phyloP scores from a whole-genome alignment of 2,113 vertebrate species.

The Upupa epops region DNA sequence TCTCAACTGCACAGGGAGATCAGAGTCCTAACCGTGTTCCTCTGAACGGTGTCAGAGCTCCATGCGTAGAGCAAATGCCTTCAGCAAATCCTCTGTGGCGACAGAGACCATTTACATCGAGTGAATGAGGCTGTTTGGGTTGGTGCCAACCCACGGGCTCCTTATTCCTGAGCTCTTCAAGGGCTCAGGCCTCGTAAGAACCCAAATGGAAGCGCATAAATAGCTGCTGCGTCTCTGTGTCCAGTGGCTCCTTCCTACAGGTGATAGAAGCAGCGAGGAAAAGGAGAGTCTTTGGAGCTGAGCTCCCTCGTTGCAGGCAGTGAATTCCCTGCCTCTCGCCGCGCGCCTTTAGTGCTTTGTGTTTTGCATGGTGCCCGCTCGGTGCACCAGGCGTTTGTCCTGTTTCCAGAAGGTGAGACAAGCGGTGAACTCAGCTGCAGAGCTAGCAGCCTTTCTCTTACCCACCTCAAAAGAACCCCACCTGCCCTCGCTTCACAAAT shows the following conservation, averaged over 20 bases:
- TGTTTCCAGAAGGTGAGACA: slow-evolving; percentile 32
- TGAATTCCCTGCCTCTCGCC: background rate
- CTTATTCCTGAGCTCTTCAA: slow-evolving; percentile 51
- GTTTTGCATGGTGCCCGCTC: slow-evolving; percentile 8
- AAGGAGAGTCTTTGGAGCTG: background rate
- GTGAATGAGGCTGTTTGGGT: background rate
- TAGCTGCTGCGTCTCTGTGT: slow-evolving; percentile 1
- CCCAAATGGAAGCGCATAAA: slow-evolving; percentile 18
- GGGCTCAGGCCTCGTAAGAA: background rate
- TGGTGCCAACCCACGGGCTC: slow-evolving; percentile 36
- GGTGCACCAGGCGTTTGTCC: slow-evolving; percentile 13
- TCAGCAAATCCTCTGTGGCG: slow-evolving; percentile 9
- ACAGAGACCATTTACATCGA: background rate
- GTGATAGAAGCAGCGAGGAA: background rate
- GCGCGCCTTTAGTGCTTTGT: background rate
- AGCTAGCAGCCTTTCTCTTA: background rate
- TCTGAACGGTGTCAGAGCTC: background rate
- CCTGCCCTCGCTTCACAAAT: slow-evolving; percentile 20
- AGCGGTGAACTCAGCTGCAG: slow-evolving; percentile 13
- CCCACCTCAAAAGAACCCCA: slow-evolving; percentile 2
- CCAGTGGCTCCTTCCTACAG: background rate
- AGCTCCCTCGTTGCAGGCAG: background rate
- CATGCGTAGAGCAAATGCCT: background rate
- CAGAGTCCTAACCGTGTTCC: slow-evolving; percentile 2
- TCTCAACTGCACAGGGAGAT: slow-evolving; percentile 5